A percentile compares a stretch with the other conserved stretches of the same genome.
phyloP scores from a whole-genome alignment of 1,140 invertebrate species.

The Eumaeus atala region DNA sequence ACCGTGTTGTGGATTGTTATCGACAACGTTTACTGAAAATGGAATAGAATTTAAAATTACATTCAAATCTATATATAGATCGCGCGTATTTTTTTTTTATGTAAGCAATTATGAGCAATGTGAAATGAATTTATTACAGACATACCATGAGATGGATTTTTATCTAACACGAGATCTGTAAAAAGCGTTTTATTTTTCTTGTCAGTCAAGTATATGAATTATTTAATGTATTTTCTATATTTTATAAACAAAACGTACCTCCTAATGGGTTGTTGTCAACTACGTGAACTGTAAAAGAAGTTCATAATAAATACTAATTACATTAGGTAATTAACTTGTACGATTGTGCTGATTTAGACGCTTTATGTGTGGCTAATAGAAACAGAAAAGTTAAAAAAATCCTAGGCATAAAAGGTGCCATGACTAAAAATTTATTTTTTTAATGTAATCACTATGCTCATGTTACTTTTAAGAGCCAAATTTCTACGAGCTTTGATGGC shows the following conservation, averaged over 20 bases:
- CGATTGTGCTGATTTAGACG: too few species aligned
- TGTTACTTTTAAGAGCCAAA: too few species aligned
- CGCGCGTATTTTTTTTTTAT: too few species aligned
- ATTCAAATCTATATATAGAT: too few species aligned
- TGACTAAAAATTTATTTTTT: too few species aligned
- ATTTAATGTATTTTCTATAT: background rate
- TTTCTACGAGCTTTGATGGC: too few species aligned
- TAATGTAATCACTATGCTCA: too few species aligned
- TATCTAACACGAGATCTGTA: conserved; percentile 2
- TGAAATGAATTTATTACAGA: background rate
- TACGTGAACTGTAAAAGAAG: conserved; percentile 21
- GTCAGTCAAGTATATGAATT: background rate
- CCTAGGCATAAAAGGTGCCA: too few species aligned
- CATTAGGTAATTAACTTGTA: too few species aligned
- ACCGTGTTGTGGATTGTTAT: conserved; percentile 21
- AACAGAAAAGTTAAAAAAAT: too few species aligned
- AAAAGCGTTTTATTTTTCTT: conserved; percentile 2
- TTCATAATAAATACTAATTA: too few species aligned
- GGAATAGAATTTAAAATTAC: conserved; percentile 10
- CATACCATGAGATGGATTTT: conserved; percentile 13
- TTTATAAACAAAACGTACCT: conserved; percentile 15
- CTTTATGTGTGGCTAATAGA: too few species aligned
- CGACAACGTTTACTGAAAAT: conserved; percentile 33
- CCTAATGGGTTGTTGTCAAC: conserved; percentile 18
- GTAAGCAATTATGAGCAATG: background rate